phyloP scores from a whole-genome alignment of 2,113 vertebrate genomes.

The Turdus rufiventris region DNA sequence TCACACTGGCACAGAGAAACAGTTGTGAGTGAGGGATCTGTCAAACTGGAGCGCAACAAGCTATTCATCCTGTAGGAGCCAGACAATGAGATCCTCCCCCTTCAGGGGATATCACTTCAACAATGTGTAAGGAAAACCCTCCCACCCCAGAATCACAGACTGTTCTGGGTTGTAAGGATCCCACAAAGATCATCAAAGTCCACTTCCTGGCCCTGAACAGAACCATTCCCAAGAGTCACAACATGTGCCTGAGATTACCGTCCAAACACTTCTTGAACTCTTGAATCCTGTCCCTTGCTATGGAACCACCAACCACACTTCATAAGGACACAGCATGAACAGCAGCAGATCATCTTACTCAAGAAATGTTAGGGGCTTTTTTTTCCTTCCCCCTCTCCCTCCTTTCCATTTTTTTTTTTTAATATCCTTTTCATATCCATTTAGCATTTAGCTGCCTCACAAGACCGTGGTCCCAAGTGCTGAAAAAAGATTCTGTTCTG shows the following conservation, averaged over 20 bases:
- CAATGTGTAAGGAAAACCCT: neutral
- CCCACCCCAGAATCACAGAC: neutral
- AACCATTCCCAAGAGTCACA: neutral
- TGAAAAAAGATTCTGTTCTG: neutral
- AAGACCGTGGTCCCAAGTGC: neutral
- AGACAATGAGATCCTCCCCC: neutral
- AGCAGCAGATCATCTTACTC: neutral
- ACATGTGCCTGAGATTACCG: too few relatives aligned
- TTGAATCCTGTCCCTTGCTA: neutral
- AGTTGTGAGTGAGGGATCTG: neutral
- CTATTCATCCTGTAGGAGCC: neutral
- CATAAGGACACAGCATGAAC: neutral
- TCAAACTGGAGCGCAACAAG: neutral
- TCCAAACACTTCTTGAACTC: neutral
- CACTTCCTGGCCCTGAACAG: neutral
- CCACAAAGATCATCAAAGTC: neutral
- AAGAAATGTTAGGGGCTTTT: neutral
- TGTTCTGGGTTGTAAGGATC: neutral
- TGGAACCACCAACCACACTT: neutral
- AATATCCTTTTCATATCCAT: neutral
- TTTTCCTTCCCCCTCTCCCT: rapidly evolving
- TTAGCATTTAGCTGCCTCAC: neutral
- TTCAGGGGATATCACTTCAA: neutral
- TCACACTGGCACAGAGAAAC: neutral
- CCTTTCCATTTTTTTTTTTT: rapidly evolving